Conservation (phyloP, 92 coral and sea anemone genomes). For the Palythoa heliodiscus region DNA sequence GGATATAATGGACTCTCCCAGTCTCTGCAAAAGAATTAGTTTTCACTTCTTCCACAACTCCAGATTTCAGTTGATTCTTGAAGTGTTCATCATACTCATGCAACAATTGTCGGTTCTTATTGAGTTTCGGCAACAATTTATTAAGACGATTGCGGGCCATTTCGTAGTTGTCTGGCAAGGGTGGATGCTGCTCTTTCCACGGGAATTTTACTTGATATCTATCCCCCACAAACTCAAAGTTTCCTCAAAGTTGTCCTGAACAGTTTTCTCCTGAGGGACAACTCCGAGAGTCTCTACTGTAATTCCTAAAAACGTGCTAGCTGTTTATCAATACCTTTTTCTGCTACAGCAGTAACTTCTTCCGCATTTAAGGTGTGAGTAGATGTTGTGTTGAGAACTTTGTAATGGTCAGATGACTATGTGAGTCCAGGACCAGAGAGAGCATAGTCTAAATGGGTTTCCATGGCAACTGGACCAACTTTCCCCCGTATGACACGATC, state of each 20-base stretch:
- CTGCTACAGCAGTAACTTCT: not conserved
- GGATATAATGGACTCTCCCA: constrained; percentile 54
- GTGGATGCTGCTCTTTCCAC: constrained; percentile 39
- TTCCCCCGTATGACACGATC: constrained; percentile 59
- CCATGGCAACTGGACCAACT: constrained; percentile 62
- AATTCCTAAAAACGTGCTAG: constrained; percentile 34
- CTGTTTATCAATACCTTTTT: not conserved
- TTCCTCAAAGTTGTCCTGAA: constrained; percentile 30
- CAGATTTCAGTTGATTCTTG: constrained; percentile 40
- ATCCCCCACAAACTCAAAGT: not conserved
- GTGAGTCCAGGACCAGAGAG: constrained; percentile 54
- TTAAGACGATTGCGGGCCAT: constrained; percentile 17
- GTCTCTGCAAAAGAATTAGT: not conserved
- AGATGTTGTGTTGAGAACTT: constrained; percentile 37
- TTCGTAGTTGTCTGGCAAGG: constrained; percentile 45
- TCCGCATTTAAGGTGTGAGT: constrained; percentile 40
- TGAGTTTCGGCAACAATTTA: not conserved
- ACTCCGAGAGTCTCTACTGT: constrained; percentile 49
- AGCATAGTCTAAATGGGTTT: constrained; percentile 47
- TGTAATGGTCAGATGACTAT: not conserved
- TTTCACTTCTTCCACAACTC: constrained; percentile 47
- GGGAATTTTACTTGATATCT: constrained; percentile 40
- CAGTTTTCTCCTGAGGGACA: constrained; percentile 36
- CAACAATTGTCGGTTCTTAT: constrained; percentile 21
- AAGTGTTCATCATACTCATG: constrained; percentile 43